Evolutionary conservation across 2,113 vertebrate genomes (phyloP), one percentile per base, ranked within the genome.

Genomic region (Arvicanthis niloticus): DNA sequence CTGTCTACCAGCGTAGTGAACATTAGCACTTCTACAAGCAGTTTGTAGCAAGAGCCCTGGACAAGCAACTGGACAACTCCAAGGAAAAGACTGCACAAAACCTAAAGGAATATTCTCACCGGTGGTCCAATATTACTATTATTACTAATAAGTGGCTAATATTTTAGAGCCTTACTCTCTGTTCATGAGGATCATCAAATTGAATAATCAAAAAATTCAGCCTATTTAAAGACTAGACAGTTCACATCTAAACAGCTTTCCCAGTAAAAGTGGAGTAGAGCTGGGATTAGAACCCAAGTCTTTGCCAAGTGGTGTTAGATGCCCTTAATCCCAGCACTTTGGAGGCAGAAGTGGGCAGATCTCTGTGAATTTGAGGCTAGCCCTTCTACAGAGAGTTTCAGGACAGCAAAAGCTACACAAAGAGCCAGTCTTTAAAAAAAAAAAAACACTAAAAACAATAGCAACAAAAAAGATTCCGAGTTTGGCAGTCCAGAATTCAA

Each of bases 241-340:
- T n/a, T 3, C 67, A 70, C 58, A 8, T 89, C 94, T 48, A 87
- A 91, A 68, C 85, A 53, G 80, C 75, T 85, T 89, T 88, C n/a
- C 73, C 22, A 56, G 76, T 34, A 45, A 31, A 48, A 48, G 84
- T 93, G 53, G 34, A 76, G 51, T 65, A 84, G 62, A 89, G 22
- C 48, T 60, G 62, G 80, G 42, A 91, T 97, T 91, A 81, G 91
- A 96, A 95, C 67, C 68, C 89, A 88, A 40, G 72, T 40, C n/a
- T 73, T 73, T 73, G 19, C 72, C n/a, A 73, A 73, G 0, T 73
- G n/a, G 21, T 75, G 72, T 11, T 11, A 40, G 11, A 42, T 2
- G 4, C 72, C 72, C n/a, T 40, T 75, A 42, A 75, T 75, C n/a
- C n/a, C n/a, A 75, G 72, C n/a, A 73, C n/a, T 73, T 22, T 7